These are phyloP conservation scores for Mythimna ferrago DNA, from an alignment of 2,888 invertebrate species.

Conservation along the genomic window DNA sequence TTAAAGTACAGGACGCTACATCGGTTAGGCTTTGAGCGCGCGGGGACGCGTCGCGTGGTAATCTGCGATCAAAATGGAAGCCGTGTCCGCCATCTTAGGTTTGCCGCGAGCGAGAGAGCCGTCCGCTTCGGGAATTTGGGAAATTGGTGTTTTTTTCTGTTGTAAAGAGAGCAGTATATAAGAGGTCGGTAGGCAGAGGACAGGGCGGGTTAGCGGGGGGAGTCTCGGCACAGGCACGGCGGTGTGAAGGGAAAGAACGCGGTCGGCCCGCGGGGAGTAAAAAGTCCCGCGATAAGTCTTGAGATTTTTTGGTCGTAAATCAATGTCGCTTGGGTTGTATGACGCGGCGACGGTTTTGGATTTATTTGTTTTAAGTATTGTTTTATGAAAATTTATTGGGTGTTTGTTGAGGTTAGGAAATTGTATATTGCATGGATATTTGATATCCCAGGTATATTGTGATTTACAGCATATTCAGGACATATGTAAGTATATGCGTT, in stretches of 20 bases:
- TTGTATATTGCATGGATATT: not conserved
- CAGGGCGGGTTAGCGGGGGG: constrained; percentile 79
- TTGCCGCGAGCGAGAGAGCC: constrained; percentile 88
- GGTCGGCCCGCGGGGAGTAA: constrained; percentile 68
- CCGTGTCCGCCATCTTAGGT: constrained; percentile 89
- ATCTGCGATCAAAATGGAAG: constrained; percentile 91
- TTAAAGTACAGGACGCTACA: constrained; percentile 79
- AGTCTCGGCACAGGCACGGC: constrained; percentile 88
- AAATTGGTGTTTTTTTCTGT: constrained; percentile 90
- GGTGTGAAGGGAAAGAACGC: constrained; percentile 90
- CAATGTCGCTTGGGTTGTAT: constrained; percentile 51
- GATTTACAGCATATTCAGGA: not conserved
- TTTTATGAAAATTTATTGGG: not conserved
- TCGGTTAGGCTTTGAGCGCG: constrained; percentile 87
- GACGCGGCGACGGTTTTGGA: not conserved
- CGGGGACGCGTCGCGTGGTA: constrained; percentile 84
- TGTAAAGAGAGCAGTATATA: constrained; percentile 90
- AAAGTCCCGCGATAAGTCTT: constrained; percentile 71
- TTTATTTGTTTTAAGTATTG: not conserved
- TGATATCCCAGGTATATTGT: not conserved
- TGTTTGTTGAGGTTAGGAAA: not conserved
- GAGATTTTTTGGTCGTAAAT: constrained; percentile 73
- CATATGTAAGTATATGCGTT: no score
- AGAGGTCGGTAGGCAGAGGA: constrained; percentile 89
- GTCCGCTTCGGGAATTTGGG: constrained; percentile 89